Base-by-base conservation (phyloP, 2,797 vertebrate genomes). In the Varecia variegata region DNA sequence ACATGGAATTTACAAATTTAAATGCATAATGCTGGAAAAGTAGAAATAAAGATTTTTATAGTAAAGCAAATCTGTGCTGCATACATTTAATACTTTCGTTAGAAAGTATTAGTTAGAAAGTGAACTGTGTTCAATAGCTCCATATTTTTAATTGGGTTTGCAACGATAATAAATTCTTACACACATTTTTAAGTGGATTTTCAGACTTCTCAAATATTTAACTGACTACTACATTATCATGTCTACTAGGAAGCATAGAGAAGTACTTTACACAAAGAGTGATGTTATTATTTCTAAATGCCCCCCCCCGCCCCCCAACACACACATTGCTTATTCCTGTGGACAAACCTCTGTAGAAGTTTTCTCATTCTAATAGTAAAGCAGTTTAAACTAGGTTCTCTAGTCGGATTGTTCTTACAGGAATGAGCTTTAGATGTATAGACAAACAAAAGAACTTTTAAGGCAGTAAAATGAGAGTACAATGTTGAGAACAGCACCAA, bases 1-100 rank as follows among this genome's bases (percentile, higher is more conserved):
- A 97, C 43, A 92, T 91, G 68, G 81, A 97, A 97, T 93, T 97
- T 95, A 93, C 76, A 95, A 87, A 96, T 97, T 95, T 91, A 77
- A 95, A 90, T 89, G 76, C 23, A 70, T 92, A 84, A 89, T 77
- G 32, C 54, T 89, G 11, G 82, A 91, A 93, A 97, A 95, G 79
- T 82, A 47, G 86, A 95, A 95, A 87, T 97, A 96, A 88, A 89
- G 43, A 76, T 93, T 96, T 95, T 97, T 96, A 96, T 74, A 88
- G 86, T 89, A 94, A 87, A 88, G 43, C 30, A 96, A 94, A 92
- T 95, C 85, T 95, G 18, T 90, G 27, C 30, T 84, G 27, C 84
- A 81, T 94, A 84, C 32, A 50, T 95, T 95, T 92, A 83, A 88
- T 85, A 88, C 65, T 93, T 97, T 93, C 56, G 23, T 92, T 65